Conservation (phyloP, 2,888 invertebrate species). For the Lysandra coridon region DNA sequence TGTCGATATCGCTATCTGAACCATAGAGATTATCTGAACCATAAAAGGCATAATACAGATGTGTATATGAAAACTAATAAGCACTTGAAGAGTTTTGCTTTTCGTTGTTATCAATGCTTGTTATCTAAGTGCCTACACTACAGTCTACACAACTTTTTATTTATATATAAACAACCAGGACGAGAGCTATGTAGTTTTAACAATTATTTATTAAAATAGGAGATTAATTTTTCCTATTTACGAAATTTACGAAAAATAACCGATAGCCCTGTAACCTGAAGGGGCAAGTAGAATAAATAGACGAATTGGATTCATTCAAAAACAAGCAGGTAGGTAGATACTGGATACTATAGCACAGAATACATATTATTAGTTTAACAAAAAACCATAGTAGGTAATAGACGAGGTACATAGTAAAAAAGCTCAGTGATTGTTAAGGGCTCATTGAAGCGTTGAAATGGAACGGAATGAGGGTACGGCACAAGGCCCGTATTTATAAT, state of each 20-base stretch:
- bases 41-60: no score
- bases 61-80: neutral
- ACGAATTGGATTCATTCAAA: neutral
- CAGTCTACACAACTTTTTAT: neutral
- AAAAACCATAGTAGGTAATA: neutral
- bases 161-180: neutral
- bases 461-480: slow-evolving; percentile 10
- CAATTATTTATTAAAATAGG: neutral
- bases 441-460: slow-evolving; percentile 8
- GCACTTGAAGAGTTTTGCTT: neutral
- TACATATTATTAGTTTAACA: no score
- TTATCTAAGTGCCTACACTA: neutral
- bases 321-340: neutral
- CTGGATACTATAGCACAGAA: no score
- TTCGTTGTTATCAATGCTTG: neutral
- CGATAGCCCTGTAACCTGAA: neutral
- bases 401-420: neutral
- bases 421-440: neutral
- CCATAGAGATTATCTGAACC: neutral
- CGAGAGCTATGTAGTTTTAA: neutral
- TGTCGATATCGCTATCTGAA: neutral
- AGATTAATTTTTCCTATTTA: no score
- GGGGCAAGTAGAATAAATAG: neutral
- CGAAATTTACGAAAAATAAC: neutral
- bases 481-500: slow-evolving; percentile 16